Evolutionary conservation across 2,113 vertebrate species (phyloP).

Genomic region (Taurulus bubalis): DNA sequence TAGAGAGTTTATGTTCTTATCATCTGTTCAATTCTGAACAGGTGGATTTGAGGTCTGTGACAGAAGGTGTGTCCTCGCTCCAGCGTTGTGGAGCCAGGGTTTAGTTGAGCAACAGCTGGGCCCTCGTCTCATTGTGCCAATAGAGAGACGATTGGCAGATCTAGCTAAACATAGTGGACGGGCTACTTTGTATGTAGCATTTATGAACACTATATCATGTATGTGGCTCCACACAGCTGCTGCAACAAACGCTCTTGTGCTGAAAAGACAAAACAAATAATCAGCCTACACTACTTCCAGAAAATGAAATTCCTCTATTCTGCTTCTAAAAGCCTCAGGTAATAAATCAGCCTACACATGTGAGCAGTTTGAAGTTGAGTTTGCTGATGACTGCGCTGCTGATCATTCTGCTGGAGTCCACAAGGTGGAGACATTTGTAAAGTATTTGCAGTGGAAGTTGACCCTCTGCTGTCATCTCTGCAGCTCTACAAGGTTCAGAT

Average conservation of each 20-base stretch:
- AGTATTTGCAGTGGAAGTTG: neutral
- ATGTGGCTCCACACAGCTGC: neutral
- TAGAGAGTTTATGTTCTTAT: no score
- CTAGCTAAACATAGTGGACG: neutral
- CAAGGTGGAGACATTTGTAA: slow-evolving; percentile 46
- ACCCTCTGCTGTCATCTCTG: neutral
- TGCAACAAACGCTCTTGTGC: neutral
- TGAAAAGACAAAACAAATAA: neutral
- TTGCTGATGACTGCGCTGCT: neutral
- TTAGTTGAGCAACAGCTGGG: no score
- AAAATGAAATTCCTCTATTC: neutral
- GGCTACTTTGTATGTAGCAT: neutral
- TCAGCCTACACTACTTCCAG: neutral
- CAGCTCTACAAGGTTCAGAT: neutral
- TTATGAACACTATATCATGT: neutral
- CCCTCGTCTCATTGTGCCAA: neutral
- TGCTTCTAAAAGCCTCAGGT: neutral
- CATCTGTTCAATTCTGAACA: neutral
- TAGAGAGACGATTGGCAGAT: neutral
- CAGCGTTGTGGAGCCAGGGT: no score
- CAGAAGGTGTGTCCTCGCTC: neutral
- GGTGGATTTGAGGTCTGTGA: neutral
- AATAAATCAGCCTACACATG: neutral
- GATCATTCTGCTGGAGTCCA: neutral
- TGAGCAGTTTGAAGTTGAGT: neutral